Evolutionary conservation across 2,888 invertebrate genomes (phyloP), one percentile per base, ranked within the genome.

Genomic region (Noctua janthe): DNA sequence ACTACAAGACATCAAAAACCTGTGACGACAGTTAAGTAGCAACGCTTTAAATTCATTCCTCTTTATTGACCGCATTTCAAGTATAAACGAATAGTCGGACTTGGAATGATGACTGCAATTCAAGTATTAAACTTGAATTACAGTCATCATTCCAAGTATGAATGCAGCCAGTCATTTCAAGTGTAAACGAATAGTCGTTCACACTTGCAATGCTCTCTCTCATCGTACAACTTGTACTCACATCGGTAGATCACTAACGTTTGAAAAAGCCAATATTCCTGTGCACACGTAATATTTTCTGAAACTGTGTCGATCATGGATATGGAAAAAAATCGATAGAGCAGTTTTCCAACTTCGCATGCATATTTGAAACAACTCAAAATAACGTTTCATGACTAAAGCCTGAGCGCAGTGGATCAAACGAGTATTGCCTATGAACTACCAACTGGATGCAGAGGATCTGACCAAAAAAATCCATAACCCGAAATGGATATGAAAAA

Each of bases 331-430:
- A 81, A 35, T 29, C 20, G 2, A 56, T 56, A 5, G 15, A 54
- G 15, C 17, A 15, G 20, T 56, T 69, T 76, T 82, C 17, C 23
- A 56, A 49, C 70, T 76, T 71, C 23, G 13, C 15, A 56, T 56
- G 11, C 23, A 56, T 79, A 62, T 74, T 74, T 66, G 47, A 43
- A 66, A 56, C 15, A 54, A 72, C 35, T 81, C 47, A 72, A 80
- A 80, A 47, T 23, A 39, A 49, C 17, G 15, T 20, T 43, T 17
- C 8, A 54, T 47, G 15, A 62, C 56, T 62, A 49, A n/a, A 47
- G 7, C 15, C 47, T n/a, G 10, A n/a, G 17, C 4, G 51, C 29
- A 39, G 6, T 39, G 5, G 39, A 82, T 49, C 39, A 43, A 78
- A 59, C 39, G 39, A 13, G 13, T 78, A 43, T 35, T 47, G 59